A percentile compares a stretch with the other conserved stretches of the same genome.
Evolutionary conservation across 2,113 vertebrate genomes (phyloP).

Genomic region (Clarias batrachus): DNA sequence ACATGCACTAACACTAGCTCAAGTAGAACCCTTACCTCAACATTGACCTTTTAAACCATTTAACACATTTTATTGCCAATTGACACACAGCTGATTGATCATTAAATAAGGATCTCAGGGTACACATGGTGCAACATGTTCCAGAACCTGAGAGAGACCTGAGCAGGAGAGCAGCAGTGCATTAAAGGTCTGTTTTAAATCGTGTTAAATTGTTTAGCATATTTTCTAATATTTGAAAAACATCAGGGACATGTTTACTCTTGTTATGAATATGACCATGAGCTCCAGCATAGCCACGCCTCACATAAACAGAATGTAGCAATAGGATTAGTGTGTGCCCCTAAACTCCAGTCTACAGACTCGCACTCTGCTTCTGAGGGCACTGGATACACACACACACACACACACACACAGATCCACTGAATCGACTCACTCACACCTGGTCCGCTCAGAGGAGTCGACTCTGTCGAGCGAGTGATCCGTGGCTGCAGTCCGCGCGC

Average conservation of each 20-base stretch:
- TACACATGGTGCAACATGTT: not conserved
- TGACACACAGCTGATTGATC: not conserved
- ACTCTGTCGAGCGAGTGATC: not conserved
- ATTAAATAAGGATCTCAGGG: not conserved
- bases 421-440: not conserved
- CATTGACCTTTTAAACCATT: not conserved
- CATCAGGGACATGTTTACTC: too few relatives aligned
- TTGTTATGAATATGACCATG: too few relatives aligned
- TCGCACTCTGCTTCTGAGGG: not conserved
- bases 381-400: not conserved
- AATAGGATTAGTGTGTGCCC: not conserved
- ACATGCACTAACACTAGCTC: not conserved
- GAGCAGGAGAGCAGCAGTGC: not conserved
- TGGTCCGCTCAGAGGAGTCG: not conserved
- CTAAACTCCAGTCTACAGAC: not conserved
- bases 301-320: too few relatives aligned
- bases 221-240: too few relatives aligned
- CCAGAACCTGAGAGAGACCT: not conserved
- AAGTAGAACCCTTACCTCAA: not conserved
- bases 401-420: not conserved
- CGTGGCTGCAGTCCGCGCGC: not conserved
- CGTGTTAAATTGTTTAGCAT: not conserved
- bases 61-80: not conserved
- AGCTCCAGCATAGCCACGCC: too few relatives aligned
- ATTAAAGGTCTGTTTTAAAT: not conserved